Conservation (phyloP, 2,113 vertebrate genomes). For the Lepus europaeus region DNA sequence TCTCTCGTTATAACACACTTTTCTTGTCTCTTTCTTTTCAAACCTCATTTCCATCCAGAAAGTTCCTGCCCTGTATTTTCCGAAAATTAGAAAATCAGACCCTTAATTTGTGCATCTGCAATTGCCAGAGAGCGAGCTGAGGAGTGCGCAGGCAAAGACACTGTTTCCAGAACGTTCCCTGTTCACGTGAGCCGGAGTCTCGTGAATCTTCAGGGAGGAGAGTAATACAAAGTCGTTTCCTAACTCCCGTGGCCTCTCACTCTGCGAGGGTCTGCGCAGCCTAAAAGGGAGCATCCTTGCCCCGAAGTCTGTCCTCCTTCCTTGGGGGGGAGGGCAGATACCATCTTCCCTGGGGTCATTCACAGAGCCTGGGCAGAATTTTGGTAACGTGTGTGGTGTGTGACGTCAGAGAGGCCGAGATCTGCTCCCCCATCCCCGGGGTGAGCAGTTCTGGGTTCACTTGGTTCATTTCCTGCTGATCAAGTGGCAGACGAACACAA, state of each 20-base stretch:
- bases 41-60: conserved; percentile 55
- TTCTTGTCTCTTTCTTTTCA: not conserved
- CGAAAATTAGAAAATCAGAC: conserved; percentile 68
- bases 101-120: not conserved
- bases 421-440: not conserved
- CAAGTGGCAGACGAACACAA: not conserved
- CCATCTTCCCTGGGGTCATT: not conserved
- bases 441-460: not conserved
- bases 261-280: not conserved
- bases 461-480: conserved; percentile 24
- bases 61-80: conserved; percentile 64
- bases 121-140: not conserved
- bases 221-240: conserved; percentile 26
- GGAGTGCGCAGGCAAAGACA: not conserved
- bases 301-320: not conserved
- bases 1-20: conserved; percentile 2
- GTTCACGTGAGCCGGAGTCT: not conserved
- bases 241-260: conserved; percentile 52
- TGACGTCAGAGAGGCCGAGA: not conserved
- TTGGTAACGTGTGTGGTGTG: not conserved
- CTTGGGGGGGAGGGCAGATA: not conserved
- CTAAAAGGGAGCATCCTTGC: conserved; percentile 51
- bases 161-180: not conserved
- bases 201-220: not conserved
- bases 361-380: not conserved